Percentiles rank a stretch among this genome's conserved stretches.
These are phyloP conservation scores for Podilymbus podiceps DNA, from an alignment of 2,113 vertebrate species.

Conservation along the genomic window DNA sequence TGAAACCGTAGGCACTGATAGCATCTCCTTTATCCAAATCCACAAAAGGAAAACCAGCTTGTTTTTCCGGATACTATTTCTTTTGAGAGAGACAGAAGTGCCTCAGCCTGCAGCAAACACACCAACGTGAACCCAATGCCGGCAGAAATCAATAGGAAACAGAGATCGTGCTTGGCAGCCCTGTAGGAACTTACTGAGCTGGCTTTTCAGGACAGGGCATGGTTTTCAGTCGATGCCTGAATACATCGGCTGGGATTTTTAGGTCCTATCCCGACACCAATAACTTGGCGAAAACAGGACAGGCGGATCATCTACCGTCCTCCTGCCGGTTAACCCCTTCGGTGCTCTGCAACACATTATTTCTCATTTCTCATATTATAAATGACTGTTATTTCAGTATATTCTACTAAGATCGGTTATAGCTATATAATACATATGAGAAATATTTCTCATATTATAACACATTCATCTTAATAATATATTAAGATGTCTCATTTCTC, in stretches of 20 bases:
- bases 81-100: not conserved
- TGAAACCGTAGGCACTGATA: not conserved
- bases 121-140: not conserved
- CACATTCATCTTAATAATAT: not conserved
- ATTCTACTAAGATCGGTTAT: not conserved
- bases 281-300: not conserved
- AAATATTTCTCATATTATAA: not conserved
- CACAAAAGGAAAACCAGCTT: not conserved
- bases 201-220: not conserved
- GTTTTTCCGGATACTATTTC: not conserved
- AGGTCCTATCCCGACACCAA: not conserved
- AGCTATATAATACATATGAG: not conserved
- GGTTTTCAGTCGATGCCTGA: not conserved
- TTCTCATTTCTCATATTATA: not conserved
- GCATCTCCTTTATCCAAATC: not conserved
- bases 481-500: not conserved
- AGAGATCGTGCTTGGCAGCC: not conserved
- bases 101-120: not conserved
- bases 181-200: not conserved
- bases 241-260: not conserved
- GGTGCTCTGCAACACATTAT: not conserved
- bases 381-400: not conserved
- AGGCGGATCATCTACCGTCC: not conserved
- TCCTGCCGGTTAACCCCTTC: not conserved
- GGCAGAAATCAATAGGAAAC: not conserved